These are phyloP conservation scores for Prochilodus magdalenae DNA, from an alignment of 2,113 vertebrate genomes.

Conservation along the genomic window DNA sequence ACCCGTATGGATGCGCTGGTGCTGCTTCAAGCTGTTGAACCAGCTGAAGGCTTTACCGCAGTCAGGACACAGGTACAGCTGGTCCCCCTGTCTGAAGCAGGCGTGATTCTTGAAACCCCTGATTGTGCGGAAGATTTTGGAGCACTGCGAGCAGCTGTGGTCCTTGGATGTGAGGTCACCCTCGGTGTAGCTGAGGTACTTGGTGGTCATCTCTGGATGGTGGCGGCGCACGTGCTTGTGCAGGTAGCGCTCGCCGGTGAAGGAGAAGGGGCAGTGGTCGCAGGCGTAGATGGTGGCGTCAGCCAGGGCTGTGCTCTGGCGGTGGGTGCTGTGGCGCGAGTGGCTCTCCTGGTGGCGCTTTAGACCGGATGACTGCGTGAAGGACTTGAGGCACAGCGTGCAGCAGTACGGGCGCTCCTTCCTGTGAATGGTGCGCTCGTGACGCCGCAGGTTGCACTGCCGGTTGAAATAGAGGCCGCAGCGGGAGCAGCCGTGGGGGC, in stretches of 20 bases:
- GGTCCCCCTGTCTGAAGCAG: constrained; percentile 71
- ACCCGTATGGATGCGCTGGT: constrained; percentile 78
- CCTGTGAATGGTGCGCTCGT: constrained; percentile 67
- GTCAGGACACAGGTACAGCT: constrained; percentile 74
- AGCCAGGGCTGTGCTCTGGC: constrained; percentile 55
- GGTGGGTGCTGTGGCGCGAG: constrained; percentile 48
- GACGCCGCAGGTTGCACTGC: constrained; percentile 67
- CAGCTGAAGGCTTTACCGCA: constrained; percentile 77
- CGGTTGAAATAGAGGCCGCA: constrained; percentile 70
- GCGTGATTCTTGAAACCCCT: constrained; percentile 70
- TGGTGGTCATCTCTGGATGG: constrained; percentile 70
- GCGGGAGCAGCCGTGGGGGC: constrained; percentile 63
- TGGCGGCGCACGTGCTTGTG: constrained; percentile 77
- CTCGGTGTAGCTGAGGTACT: constrained; percentile 51
- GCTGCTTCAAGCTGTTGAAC: constrained; percentile 76
- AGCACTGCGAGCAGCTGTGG: constrained; percentile 66
- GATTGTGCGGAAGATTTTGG: constrained; percentile 58
- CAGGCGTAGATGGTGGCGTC: constrained; percentile 70
- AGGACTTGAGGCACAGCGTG: constrained; percentile 70
- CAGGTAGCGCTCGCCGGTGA: constrained; percentile 76
- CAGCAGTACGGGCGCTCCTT: constrained; percentile 65
- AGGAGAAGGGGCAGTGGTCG: constrained; percentile 77
- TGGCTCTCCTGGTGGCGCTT: constrained; percentile 76
- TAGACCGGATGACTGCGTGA: constrained; percentile 65
- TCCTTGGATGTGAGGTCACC: constrained; percentile 48